Base-by-base conservation (phyloP, 2,113 vertebrate genomes). In the Caracal caracal region DNA sequence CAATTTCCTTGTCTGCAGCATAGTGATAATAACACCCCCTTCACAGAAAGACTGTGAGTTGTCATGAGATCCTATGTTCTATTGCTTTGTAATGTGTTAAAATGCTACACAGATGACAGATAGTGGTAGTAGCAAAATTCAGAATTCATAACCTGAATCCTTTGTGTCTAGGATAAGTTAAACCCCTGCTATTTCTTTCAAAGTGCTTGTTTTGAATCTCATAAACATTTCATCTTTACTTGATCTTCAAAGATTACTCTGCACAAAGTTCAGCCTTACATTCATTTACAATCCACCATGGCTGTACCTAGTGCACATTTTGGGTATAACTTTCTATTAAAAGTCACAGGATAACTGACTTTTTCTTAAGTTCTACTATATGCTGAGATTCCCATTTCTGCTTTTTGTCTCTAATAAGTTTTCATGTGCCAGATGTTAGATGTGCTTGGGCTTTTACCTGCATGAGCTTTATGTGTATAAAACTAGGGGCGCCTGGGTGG, bases 401-500 rank as follows among this genome's bases (percentile, higher is more conserved):
- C 17, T 70, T 90, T 92, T 87, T 66, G 97, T 88, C n/a, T n/a
- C 43, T 43, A 49, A 47, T 40, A 85, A 94, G 20, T 9, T 86
- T 90, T 91, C 59, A 35, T 66, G 6, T 51, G 51, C 51, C n/a
- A 37, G 65, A 73, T 71, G 59, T 30, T 33, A 33, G 61, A 6
- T 17, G 9, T 94, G 28, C 37, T 59, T 5, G 1, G 17, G 12
- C 70, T 49, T 88, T 88, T 76, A 20, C 11, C 84, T 71, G 33
- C 20, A 70, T 2, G 0, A 71, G 37, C 15, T 82, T 95, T 86
- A 49, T 6, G n/a, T 5, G 3, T 22, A 0, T 24, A 76, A 66
- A 73, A 78, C 16, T 49, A 24, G 43, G 43, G 43, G 8, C 7
- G 43, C 43, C 43, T 43, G 43, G 43, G 43, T 43, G 43, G 43